Evolutionary conservation across 2,797 vertebrate genomes (phyloP), one percentile per base, ranked within the genome.

Genomic region (Megaceryle alcyon): DNA sequence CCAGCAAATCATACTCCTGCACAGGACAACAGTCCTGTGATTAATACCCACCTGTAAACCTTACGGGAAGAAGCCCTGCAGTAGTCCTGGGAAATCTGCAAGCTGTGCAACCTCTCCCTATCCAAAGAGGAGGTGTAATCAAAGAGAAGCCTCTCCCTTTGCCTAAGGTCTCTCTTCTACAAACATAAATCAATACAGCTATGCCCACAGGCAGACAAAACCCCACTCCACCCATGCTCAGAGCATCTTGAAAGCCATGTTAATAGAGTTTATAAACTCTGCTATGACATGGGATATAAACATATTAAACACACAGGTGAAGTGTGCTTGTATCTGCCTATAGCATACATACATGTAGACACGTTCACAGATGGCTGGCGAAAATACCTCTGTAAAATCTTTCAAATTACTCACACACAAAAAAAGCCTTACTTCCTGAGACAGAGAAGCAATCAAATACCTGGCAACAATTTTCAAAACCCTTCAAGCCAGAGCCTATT

Each of bases 401-500:
- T 69, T 61, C 90, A 82, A 48, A 57, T 51, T 93, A 15, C 43
- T 86, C 76, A 73, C 21, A 28, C 10, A 43, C 17, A 53, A 39
- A 48, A 66, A 41, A 10, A 49, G 6, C 35, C 54, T 93, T 79
- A 69, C 66, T 70, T 92, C 83, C 78, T 1, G 3, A 94, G 75
- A 92, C 64, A 63, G 14, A 83, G 43, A 79, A 86, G 66, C 63
- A 92, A 88, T 83, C 89, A 90, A 94, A 83, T 61, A 91, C 39
- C 85, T 96, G 92, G 77, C 85, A 96, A 72, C 89, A 88, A 79
- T 44, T 86, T 94, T 57, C 80, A 86, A 92, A 90, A 82, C 83
- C 43, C 88, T 97, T 79, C 66, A 84, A 95, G 90, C 70, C 77
- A 90, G 54, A 92, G 89, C 60, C 89, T 73, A 82, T 82, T 92